Percentiles rank a stretch among this genome's conserved stretches.
phyloP scores from a whole-genome alignment of 2,888 invertebrate species.

The Catocala nupta region DNA sequence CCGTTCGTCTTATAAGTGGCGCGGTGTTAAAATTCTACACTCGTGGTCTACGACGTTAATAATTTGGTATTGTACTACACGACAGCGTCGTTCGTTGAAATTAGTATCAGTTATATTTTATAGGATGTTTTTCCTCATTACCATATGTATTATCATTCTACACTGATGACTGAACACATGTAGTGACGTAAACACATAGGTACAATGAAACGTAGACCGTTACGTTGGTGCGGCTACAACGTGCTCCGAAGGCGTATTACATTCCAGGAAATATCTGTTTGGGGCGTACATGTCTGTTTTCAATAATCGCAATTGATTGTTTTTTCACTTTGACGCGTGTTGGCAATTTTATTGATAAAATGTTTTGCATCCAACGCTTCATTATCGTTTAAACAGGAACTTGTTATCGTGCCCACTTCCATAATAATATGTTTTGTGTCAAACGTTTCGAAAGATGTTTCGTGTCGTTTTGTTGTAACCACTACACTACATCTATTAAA shows the following conservation, averaged over 20 bases:
- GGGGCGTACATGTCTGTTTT: slow-evolving; percentile 57
- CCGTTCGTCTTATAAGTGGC: too few species aligned
- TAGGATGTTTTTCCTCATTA: slow-evolving; percentile 38
- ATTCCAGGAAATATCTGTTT: slow-evolving; percentile 54
- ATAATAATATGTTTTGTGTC: slow-evolving; percentile 28
- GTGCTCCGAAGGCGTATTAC: slow-evolving; percentile 34
- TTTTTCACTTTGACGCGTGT: slow-evolving; percentile 29
- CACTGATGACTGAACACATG: slow-evolving; percentile 37
- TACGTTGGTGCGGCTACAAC: slow-evolving; percentile 31
- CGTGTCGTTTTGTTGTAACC: too few species aligned
- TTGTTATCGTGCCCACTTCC: slow-evolving; percentile 62
- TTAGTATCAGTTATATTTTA: slow-evolving; percentile 28
- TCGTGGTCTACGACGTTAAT: background rate
- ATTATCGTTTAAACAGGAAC: slow-evolving; percentile 64
- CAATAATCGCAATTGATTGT: slow-evolving; percentile 33
- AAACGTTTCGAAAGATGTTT: slow-evolving; percentile 25
- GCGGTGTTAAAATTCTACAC: background rate
- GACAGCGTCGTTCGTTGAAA: slow-evolving; percentile 23
- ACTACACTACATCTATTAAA: too few species aligned
- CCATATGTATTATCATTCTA: slow-evolving; percentile 35
- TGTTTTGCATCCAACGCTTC: slow-evolving; percentile 49
- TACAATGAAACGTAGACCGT: slow-evolving; percentile 5
- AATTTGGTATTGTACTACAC: slow-evolving; percentile 12
- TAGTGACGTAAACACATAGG: slow-evolving; percentile 33
- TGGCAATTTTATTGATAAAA: slow-evolving; percentile 49